Conservation (phyloP, 2,888 invertebrate genomes). For the Eulithis prunata region DNA sequence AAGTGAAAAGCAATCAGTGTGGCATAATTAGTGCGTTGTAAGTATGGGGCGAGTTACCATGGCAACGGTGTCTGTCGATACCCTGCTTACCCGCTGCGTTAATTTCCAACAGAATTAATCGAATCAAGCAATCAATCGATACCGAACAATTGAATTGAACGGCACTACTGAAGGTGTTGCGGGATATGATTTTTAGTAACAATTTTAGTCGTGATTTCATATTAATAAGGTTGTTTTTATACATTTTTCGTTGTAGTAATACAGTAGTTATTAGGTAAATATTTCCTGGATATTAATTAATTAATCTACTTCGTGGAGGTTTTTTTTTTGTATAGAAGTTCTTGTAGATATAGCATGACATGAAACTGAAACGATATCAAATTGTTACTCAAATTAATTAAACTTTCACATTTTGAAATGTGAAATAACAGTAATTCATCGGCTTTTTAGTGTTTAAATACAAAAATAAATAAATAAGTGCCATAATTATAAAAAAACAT, state of each 20-base stretch:
- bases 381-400: not conserved
- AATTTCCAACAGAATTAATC: slow-evolving; percentile 82
- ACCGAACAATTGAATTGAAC: slow-evolving; percentile 67
- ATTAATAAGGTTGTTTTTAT: not conserved
- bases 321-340: too few species aligned
- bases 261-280: too few species aligned
- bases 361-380: too few species aligned
- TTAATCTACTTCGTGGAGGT: too few species aligned
- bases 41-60: slow-evolving; percentile 82
- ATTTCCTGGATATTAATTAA: too few species aligned
- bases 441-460: slow-evolving; percentile 18
- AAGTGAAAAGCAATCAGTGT: slow-evolving; percentile 84
- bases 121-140: slow-evolving; percentile 73
- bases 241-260: too few species aligned
- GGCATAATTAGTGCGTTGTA: slow-evolving; percentile 84
- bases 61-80: slow-evolving; percentile 77
- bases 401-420: slow-evolving; percentile 14
- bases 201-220: not conserved
- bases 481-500: slow-evolving; percentile 30
- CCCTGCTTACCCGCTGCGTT: slow-evolving; percentile 79
- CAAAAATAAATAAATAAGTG: slow-evolving; percentile 22
- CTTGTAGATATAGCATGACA: too few species aligned
- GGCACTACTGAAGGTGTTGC: slow-evolving; percentile 45
- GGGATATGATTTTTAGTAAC: slow-evolving; percentile 6
- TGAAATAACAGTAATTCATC: slow-evolving; percentile 14